phyloP scores from a whole-genome alignment of 2,888 invertebrate species.

The Nephrotoma flavescens region DNA sequence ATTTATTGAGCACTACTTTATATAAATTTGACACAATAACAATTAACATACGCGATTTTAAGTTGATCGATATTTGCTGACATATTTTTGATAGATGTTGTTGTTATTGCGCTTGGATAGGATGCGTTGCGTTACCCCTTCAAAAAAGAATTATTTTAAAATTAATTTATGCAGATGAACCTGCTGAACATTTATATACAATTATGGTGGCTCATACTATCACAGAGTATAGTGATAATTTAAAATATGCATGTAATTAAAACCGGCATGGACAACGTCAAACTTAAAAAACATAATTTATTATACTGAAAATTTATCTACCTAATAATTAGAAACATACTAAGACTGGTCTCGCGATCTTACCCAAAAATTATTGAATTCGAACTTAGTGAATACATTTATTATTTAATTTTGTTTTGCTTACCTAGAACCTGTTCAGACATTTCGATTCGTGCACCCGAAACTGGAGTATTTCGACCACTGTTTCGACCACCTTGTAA shows the following conservation, averaged over 20 bases:
- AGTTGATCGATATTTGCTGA: neutral
- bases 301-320: too few species aligned
- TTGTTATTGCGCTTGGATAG: neutral
- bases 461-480: slow-evolving; percentile 58
- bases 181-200: neutral
- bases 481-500: slow-evolving; percentile 53
- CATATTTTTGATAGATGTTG: neutral
- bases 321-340: too few species aligned
- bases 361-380: too few species aligned
- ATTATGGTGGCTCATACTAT: too few species aligned
- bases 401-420: too few species aligned
- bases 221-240: too few species aligned
- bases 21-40: neutral
- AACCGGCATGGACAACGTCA: too few species aligned
- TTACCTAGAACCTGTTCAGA: slow-evolving; percentile 31
- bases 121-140: neutral
- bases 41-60: neutral
- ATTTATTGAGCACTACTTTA: neutral
- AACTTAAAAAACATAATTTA: too few species aligned
- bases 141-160: neutral
- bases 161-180: neutral
- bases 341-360: too few species aligned
- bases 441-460: slow-evolving; percentile 50
- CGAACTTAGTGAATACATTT: too few species aligned
- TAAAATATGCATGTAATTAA: too few species aligned